These are phyloP conservation scores for Proctacanthus coquilletti DNA, from an alignment of 1,140 invertebrate genomes.

Conservation along the genomic window DNA sequence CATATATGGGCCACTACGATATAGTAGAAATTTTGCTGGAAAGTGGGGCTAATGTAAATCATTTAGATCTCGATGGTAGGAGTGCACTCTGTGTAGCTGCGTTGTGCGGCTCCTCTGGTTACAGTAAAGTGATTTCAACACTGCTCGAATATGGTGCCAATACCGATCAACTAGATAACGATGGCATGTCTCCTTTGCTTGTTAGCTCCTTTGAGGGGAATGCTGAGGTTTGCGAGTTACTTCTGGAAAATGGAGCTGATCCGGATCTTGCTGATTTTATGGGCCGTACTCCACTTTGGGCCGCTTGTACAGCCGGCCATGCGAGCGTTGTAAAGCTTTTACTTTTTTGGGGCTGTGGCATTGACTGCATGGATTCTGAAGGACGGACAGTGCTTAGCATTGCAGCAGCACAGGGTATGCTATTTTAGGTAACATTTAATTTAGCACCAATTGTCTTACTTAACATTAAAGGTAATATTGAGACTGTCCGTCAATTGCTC, in stretches of 20 bases:
- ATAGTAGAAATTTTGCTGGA: conserved; percentile 76
- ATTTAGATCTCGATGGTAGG: conserved; percentile 77
- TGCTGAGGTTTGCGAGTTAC: conserved; percentile 62
- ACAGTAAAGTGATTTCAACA: conserved; percentile 53
- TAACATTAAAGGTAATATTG: conserved; percentile 41
- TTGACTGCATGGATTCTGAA: conserved; percentile 78
- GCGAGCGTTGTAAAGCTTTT: conserved; percentile 61
- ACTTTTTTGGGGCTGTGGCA: conserved; percentile 78
- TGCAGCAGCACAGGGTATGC: conserved; percentile 69
- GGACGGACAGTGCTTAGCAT: conserved; percentile 78
- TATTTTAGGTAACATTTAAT: too few species aligned
- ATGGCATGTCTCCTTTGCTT: conserved; percentile 82
- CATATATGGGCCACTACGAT: conserved; percentile 84
- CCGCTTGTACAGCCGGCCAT: conserved; percentile 76
- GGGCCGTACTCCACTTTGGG: conserved; percentile 63
- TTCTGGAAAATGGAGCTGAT: conserved; percentile 74
- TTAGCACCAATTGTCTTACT: too few species aligned
- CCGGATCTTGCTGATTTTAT: conserved; percentile 69
- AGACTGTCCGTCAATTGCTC: conserved; percentile 75
- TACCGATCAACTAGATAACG: conserved; percentile 78
- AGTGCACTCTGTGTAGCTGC: conserved; percentile 86
- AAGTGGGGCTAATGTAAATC: conserved; percentile 72
- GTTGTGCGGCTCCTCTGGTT: conserved; percentile 74
- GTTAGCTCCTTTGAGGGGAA: conserved; percentile 86
- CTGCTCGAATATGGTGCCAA: conserved; percentile 71